Conservation (phyloP, 1,140 invertebrate genomes). For the Temnothorax curvispinosus region DNA sequence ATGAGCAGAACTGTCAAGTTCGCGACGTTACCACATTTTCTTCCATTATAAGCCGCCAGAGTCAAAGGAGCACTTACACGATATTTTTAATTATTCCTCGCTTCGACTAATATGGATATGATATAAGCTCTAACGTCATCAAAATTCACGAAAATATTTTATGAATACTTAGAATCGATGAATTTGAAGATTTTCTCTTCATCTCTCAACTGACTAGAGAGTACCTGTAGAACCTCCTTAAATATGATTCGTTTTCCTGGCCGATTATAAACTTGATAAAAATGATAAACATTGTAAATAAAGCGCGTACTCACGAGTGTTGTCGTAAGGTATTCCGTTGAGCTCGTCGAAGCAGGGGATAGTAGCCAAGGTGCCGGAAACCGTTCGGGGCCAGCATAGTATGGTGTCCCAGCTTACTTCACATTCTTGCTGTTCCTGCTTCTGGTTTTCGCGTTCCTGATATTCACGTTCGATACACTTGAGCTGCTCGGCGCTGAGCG, state of each 20-base stretch:
- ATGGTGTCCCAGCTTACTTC: slow-evolving; percentile 88
- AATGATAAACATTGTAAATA: not conserved
- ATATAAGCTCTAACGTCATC: too few relatives aligned
- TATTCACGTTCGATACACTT: slow-evolving; percentile 69
- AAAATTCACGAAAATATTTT: too few relatives aligned
- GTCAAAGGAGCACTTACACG: too few relatives aligned
- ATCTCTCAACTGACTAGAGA: too few relatives aligned
- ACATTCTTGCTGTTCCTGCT: slow-evolving; percentile 54
- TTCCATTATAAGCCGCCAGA: too few relatives aligned
- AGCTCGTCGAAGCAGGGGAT: slow-evolving; percentile 92
- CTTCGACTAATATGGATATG: too few relatives aligned
- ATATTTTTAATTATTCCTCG: too few relatives aligned
- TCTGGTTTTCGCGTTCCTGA: slow-evolving; percentile 19
- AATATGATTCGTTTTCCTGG: not conserved
- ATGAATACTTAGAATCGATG: too few relatives aligned
- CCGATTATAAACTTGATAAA: not conserved
- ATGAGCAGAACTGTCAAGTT: too few relatives aligned
- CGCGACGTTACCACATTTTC: too few relatives aligned
- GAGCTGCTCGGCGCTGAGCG: slow-evolving; percentile 64
- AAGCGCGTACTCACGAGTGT: slow-evolving; percentile 87
- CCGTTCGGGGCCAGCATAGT: slow-evolving; percentile 92
- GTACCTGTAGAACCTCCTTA: too few relatives aligned
- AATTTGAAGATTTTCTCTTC: too few relatives aligned
- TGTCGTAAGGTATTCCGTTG: slow-evolving; percentile 91
- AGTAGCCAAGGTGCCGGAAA: slow-evolving; percentile 87